Conservation (phyloP, 2,888 invertebrate genomes). For the Ellobium chinense region DNA sequence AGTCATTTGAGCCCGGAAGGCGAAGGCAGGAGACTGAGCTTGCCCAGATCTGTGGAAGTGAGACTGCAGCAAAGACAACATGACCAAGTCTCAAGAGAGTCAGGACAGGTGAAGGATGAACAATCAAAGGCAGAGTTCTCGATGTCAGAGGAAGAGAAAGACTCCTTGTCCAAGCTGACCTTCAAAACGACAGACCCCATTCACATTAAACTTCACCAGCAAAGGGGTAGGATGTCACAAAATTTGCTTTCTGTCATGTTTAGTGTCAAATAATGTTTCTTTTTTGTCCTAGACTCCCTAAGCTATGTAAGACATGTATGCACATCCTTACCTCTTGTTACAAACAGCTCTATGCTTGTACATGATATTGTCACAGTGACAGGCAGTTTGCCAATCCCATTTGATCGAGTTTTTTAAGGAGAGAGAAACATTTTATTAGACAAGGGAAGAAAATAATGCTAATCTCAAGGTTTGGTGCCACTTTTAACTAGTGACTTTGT, state of each 20-base stretch:
- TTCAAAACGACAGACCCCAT: slow-evolving; percentile 30
- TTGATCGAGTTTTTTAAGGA: too few species aligned
- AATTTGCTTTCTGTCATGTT: neutral
- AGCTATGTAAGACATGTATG: too few species aligned
- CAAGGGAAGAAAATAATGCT: too few species aligned
- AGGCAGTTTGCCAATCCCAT: too few species aligned
- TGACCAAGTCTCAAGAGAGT: neutral
- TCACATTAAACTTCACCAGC: neutral
- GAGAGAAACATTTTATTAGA: too few species aligned
- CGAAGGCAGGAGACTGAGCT: neutral
- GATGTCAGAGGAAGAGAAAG: neutral
- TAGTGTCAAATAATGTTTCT: too few species aligned
- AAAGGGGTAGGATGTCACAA: neutral
- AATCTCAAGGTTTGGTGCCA: too few species aligned
- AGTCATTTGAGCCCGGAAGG: neutral
- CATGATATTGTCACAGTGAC: too few species aligned
- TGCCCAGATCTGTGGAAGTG: neutral
- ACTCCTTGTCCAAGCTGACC: neutral
- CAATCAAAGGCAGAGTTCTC: neutral
- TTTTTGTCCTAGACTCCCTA: too few species aligned
- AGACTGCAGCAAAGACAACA: neutral
- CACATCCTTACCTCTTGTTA: too few species aligned
- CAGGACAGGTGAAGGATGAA: neutral
- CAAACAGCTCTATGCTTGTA: too few species aligned
- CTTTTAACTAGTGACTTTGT: too few species aligned